Percentiles rank a stretch among this genome's conserved stretches.
Evolutionary conservation across 2,797 vertebrate genomes (phyloP).

Genomic region (Parauchenoglanis ngamensis): DNA sequence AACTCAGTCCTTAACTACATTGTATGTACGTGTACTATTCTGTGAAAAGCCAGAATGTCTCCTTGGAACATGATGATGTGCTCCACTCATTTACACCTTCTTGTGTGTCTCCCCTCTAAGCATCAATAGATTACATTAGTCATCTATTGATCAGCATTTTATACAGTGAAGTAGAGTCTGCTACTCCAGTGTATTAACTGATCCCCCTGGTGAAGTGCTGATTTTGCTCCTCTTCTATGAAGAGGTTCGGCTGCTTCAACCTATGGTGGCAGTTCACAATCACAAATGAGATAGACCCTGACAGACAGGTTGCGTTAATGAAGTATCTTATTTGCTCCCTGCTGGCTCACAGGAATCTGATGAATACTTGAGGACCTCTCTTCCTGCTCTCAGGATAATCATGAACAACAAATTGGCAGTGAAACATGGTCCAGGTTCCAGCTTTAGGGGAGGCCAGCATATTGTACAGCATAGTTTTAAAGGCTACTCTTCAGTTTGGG

Average conservation of each 20-base stretch:
- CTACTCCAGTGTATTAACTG: conserved; percentile 56
- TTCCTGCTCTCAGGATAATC: conserved; percentile 53
- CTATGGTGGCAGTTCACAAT: conserved; percentile 58
- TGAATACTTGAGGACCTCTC: conserved; percentile 58
- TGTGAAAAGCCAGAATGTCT: neutral
- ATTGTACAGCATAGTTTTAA: conserved; percentile 18
- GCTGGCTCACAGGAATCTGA: conserved; percentile 57
- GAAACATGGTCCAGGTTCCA: conserved; percentile 40
- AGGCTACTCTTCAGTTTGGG: neutral
- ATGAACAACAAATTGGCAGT: conserved; percentile 52
- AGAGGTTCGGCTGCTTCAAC: conserved; percentile 58
- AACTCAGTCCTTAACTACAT: neutral
- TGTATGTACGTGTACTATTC: neutral
- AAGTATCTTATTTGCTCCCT: conserved; percentile 62
- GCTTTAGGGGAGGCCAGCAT: conserved; percentile 22
- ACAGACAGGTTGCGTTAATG: conserved; percentile 62
- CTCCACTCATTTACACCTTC: conserved; percentile 38
- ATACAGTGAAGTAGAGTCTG: neutral
- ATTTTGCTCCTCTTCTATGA: conserved; percentile 54
- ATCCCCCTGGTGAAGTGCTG: conserved; percentile 58
- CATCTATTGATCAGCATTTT: conserved; percentile 57
- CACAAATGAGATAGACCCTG: conserved; percentile 59
- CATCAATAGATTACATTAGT: conserved; percentile 58
- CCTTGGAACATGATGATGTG: neutral
- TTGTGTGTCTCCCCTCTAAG: conserved; percentile 38